phyloP scores from a whole-genome alignment of 2,113 vertebrate genomes.

The Ictalurus punctatus region DNA sequence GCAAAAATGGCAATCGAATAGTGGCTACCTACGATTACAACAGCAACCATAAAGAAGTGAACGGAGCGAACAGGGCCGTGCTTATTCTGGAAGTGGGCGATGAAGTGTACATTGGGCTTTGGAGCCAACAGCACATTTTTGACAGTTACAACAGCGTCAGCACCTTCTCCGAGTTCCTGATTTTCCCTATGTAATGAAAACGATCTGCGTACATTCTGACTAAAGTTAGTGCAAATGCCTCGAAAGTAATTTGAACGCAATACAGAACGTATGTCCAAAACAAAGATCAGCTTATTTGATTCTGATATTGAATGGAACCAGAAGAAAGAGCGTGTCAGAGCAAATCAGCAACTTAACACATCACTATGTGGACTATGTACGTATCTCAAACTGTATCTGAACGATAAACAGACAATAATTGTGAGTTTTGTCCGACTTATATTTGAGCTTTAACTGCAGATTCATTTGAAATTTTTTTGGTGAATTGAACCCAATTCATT shows the following conservation, averaged over 20 bases:
- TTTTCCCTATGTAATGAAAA: neutral
- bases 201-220: neutral
- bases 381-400: neutral
- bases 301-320: neutral
- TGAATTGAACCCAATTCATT: neutral
- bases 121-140: slow-evolving; percentile 9
- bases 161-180: slow-evolving; percentile 31
- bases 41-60: slow-evolving; percentile 31
- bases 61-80: slow-evolving; percentile 21
- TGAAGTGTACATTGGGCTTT: slow-evolving; percentile 14
- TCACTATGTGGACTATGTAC: neutral
- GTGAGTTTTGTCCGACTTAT: neutral
- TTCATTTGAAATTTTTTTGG: neutral
- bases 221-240: neutral
- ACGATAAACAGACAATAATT: neutral
- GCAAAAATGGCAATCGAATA: slow-evolving; percentile 19
- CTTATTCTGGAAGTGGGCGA: slow-evolving; percentile 19
- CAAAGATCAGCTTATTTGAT: neutral
- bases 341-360: neutral
- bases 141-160: slow-evolving; percentile 33
- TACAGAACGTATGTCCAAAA: neutral
- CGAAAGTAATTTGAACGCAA: neutral
- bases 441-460: neutral
- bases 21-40: slow-evolving; percentile 34
- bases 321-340: neutral